Percentiles rank a stretch among this genome's conserved stretches.
phyloP scores from a whole-genome alignment of 2,888 invertebrate species.

The Laspeyria flexula region DNA sequence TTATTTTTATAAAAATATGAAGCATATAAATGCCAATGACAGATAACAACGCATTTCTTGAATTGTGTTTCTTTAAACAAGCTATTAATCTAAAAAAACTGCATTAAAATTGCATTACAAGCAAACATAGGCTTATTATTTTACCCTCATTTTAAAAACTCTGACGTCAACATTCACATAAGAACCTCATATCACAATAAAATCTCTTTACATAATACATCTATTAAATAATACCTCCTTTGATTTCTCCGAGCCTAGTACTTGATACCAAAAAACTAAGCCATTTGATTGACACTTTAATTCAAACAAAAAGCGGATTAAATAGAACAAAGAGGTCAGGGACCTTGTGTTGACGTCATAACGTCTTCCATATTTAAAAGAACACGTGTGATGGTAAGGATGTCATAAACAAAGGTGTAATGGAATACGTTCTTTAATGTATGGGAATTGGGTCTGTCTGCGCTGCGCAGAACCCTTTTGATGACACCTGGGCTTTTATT shows the following conservation, averaged over 20 bases:
- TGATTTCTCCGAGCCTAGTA: slow-evolving; percentile 11
- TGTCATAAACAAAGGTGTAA: slow-evolving; percentile 33
- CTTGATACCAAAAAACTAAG: background rate
- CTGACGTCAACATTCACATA: too few species aligned
- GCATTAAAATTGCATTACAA: too few species aligned
- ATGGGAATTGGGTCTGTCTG: slow-evolving; percentile 11
- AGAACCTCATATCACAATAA: too few species aligned
- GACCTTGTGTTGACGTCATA: slow-evolving; percentile 36
- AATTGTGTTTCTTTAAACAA: too few species aligned
- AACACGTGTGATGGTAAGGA: slow-evolving; percentile 32
- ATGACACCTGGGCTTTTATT: slow-evolving; percentile 8
- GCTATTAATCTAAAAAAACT: too few species aligned
- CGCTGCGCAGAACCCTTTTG: background rate
- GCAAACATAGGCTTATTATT: too few species aligned
- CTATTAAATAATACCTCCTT: slow-evolving; percentile 8
- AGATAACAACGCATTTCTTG: too few species aligned
- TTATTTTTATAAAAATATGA: too few species aligned
- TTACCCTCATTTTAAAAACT: too few species aligned
- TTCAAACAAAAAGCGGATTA: slow-evolving; percentile 37
- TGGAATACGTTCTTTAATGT: slow-evolving; percentile 6
- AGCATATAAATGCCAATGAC: too few species aligned
- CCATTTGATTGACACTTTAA: slow-evolving; percentile 38
- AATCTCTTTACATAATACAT: too few species aligned
- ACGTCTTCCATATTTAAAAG: slow-evolving; percentile 37
- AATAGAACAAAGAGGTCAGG: slow-evolving; percentile 41